Percentiles rank a stretch among this genome's conserved stretches.
phyloP scores from a whole-genome alignment of 2,113 vertebrate genomes.

The Marmota monax region DNA sequence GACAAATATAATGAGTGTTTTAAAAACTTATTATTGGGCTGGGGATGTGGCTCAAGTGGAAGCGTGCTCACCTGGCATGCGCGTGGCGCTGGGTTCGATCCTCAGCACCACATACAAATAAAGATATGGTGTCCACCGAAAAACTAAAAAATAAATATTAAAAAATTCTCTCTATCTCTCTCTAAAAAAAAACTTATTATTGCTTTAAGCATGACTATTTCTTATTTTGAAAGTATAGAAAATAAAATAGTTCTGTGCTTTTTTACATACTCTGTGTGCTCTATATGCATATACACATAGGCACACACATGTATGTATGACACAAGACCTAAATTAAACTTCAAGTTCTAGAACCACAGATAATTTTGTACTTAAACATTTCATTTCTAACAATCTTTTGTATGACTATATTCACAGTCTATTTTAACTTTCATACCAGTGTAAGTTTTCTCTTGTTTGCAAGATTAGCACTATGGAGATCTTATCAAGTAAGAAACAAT shows the following conservation, averaged over 20 bases:
- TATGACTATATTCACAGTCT: not conserved
- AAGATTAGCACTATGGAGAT: not conserved
- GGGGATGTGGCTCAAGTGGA: too few relatives aligned
- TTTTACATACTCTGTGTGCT: not conserved
- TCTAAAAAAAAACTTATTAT: not conserved
- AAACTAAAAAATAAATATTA: too few relatives aligned
- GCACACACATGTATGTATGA: not conserved
- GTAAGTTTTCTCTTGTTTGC: not conserved
- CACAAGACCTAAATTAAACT: not conserved
- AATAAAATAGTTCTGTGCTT: not conserved
- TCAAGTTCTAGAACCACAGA: not conserved
- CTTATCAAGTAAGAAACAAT: not conserved
- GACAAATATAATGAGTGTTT: not conserved
- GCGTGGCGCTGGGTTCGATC: too few relatives aligned
- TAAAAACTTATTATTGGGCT: too few relatives aligned
- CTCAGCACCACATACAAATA: too few relatives aligned
- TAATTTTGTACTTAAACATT: not conserved
- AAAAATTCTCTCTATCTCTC: too few relatives aligned
- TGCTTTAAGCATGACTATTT: not conserved
- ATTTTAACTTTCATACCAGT: not conserved
- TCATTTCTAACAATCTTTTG: conserved; percentile 5
- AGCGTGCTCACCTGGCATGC: too few relatives aligned
- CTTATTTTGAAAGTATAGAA: not conserved
- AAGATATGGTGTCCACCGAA: too few relatives aligned
- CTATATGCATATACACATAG: not conserved